Base-by-base conservation (phyloP, 2,797 vertebrate genomes). In the Oophaga sylvatica region DNA sequence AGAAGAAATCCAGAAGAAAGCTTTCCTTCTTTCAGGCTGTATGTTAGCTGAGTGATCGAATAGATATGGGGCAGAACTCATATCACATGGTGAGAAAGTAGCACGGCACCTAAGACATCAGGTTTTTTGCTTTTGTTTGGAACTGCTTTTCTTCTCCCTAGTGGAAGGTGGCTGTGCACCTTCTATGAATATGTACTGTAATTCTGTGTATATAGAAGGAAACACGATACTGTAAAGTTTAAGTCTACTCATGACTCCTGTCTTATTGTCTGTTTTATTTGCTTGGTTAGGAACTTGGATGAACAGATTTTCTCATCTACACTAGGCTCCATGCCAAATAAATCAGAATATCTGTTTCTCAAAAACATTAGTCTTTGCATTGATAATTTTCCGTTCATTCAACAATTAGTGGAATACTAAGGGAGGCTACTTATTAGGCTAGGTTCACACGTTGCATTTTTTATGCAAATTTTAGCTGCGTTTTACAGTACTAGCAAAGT, bases 161-260 rank as follows among this genome's bases (percentile, higher is more conserved):
- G 94, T 94, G 93, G 93, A 92, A 91, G 90, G 91, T 92, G 92
- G 92, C 73, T 93, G 93, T 93, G 90, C 93, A 93, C 93, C 94
- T 94, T 94, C 94, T 94, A 94, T 92, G 93, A 95, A 94, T 92
- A 95, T 95, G 96, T 96, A 96, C 95, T 96, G 96, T 96, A 96
- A 95, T 95, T 95, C 95, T 96, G 96, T 96, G 96, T 96, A 96
- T 93, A 97, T 96, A 97, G 95, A 96, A 94, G 94, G 95, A 95
- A 94, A 94, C 93, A 95, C 92, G 94, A 94, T 96, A 96, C 95
- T 96, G 95, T 96, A 96, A 95, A 97, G 95, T 96, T 96, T 96
- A 96, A 95, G 94, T 95, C 95, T 95, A 94, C 94, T 95, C 95
- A 92, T 90, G 92, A 90, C 91, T 93, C 92, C 92, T 82, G 84